These are phyloP conservation scores for Bubo bubo DNA, from an alignment of 2,113 vertebrate genomes.

Conservation along the genomic window DNA sequence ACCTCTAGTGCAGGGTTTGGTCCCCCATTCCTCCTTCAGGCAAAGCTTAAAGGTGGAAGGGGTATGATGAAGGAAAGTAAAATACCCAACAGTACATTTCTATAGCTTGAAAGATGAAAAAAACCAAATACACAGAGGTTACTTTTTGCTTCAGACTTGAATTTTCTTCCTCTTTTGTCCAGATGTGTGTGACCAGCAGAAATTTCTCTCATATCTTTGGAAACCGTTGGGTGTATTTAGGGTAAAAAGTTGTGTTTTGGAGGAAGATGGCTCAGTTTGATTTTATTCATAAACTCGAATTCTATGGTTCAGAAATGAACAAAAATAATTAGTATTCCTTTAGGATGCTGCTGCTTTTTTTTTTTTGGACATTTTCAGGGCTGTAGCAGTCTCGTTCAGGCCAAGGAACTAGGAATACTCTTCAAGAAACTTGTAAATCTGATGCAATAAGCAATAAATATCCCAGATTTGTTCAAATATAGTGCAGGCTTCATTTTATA, in stretches of 20 bases:
- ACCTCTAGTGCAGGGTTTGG: neutral
- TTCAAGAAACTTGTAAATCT: neutral
- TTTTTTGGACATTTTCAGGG: neutral
- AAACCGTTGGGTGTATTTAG: neutral
- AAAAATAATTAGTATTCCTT: neutral
- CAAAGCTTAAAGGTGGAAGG: neutral
- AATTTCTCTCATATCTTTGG: neutral
- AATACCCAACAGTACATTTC: neutral
- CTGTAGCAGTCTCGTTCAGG: neutral
- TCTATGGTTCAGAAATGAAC: neutral
- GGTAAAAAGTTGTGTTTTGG: neutral
- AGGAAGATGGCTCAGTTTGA: neutral
- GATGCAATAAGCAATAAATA: neutral
- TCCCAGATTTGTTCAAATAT: neutral
- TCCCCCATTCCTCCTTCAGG: neutral
- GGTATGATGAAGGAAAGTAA: neutral
- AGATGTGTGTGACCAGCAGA: neutral
- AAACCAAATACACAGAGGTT: neutral
- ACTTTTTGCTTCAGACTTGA: neutral
- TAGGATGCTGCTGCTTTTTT: neutral
- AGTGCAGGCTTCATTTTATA: neutral
- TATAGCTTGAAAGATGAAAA: neutral
- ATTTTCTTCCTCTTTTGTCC: neutral
- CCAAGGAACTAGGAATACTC: neutral
- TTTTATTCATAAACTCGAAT: neutral